Evolutionary conservation across 2,797 vertebrate genomes (phyloP), one percentile per base, ranked within the genome.

Genomic region (Pygocentrus nattereri): DNA sequence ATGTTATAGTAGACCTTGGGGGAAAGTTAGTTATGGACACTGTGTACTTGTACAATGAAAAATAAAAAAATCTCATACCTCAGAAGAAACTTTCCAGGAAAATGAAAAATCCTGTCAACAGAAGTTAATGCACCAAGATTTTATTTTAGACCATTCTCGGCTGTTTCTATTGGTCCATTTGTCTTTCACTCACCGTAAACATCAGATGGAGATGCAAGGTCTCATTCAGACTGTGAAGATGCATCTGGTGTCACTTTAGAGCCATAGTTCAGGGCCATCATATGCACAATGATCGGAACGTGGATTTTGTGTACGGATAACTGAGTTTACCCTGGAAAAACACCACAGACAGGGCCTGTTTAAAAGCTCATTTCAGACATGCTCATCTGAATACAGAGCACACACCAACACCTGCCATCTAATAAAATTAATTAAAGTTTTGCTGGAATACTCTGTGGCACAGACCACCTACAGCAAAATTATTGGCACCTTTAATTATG

Each of bases 261-360:
- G 12, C 19, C 85, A 79, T 62, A 86, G 59, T 21, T 52, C 52
- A 88, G 81, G 12, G 5, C 73, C 69, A 85, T 73, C 31, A 76
- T 56, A 0, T 79, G 75, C 59, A 84, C 2, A 82, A 0, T 6
- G 18, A 30, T 38, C 76, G 50, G 82, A 88, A 74, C 56, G 88
- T 78, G 79, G 85, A 7, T 23, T 23, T 87, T n/a, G 52, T 27
- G 62, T 83, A 82, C 44, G 41, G 59, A 50, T 80, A 80, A 56
- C 64, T 62, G 30, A 84, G 84, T 85, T 85, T 81, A 81, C 86
- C 84, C 61, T 85, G 44, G 84, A 70, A 38, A 80, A 73, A 30
- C 34, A 61, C 21, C 10, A 76, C 27, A 54, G 21, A 19, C 30
- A 75, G 19, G 34, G 3, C 25, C 34, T 23, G 18, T n/a, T 44